Conservation (phyloP, 64 coral and sea anemone species). For the Montipora sp. region DNA sequence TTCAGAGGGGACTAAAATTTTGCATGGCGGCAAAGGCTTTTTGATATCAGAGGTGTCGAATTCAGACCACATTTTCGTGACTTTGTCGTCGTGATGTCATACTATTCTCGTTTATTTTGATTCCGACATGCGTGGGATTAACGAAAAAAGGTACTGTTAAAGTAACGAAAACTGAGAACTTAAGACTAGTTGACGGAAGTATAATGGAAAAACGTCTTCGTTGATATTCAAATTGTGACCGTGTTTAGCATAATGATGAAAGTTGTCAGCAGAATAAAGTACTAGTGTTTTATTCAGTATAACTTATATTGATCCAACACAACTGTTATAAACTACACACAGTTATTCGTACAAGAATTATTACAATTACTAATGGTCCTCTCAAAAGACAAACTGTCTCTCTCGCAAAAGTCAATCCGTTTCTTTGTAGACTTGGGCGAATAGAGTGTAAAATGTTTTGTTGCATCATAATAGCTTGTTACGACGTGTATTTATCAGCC, state of each 20-base stretch:
- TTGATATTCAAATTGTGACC: conserved; percentile 4
- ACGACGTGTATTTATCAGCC: neutral
- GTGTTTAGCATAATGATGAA: neutral
- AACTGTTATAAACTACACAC: neutral
- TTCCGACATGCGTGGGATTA: neutral
- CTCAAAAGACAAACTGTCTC: too few relatives aligned
- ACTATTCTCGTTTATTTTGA: neutral
- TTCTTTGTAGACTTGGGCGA: neutral
- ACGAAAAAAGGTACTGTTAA: neutral
- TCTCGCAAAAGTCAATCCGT: neutral
- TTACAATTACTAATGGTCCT: too few relatives aligned
- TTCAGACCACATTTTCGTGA: neutral
- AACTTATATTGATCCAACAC: neutral
- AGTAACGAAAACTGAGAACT: neutral
- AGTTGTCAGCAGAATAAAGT: neutral
- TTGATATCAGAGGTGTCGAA: too few relatives aligned
- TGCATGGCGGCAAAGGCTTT: too few relatives aligned
- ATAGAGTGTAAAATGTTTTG: neutral
- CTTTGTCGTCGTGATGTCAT: neutral
- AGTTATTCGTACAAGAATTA: too few relatives aligned
- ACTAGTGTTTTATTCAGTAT: conserved; percentile 20
- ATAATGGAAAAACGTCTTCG: neutral
- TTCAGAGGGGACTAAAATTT: too few relatives aligned
- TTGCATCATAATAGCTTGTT: neutral
- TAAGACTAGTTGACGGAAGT: neutral